Percentiles rank a stretch among this genome's conserved stretches.
Conservation (phyloP, 2,113 vertebrate species). For the Laticauda colubrina region DNA sequence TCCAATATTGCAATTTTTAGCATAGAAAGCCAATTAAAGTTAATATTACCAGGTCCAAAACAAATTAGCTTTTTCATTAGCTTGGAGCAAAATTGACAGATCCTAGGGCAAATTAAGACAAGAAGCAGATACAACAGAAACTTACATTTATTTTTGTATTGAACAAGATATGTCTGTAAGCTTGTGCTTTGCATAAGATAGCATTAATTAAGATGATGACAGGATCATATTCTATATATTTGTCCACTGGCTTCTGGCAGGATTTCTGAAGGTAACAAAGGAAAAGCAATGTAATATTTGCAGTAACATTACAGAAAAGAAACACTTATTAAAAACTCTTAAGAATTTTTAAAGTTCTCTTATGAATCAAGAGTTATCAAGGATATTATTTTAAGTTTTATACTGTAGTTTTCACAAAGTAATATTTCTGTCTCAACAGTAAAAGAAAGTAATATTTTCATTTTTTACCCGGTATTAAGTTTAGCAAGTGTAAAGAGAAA, state of each 20-base stretch:
- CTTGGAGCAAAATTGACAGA: background rate
- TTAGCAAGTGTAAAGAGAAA: background rate
- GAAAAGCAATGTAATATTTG: constrained; percentile 42
- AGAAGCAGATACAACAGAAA: constrained; percentile 17
- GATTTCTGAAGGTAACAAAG: constrained; percentile 78
- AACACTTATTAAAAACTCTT: constrained; percentile 3
- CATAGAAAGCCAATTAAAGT: background rate
- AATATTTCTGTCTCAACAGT: background rate
- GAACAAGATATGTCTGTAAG: constrained; percentile 94
- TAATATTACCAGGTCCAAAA: background rate
- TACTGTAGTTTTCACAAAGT: background rate
- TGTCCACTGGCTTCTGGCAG: constrained; percentile 95
- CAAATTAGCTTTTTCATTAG: background rate
- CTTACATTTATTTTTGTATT: constrained; percentile 93
- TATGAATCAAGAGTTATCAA: constrained; percentile 1
- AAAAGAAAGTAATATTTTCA: background rate
- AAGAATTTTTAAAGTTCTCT: background rate
- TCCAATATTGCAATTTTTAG: background rate
- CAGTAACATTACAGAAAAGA: background rate
- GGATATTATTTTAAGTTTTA: background rate
- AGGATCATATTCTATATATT: constrained; percentile 98
- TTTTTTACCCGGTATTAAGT: background rate
- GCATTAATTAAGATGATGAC: constrained; percentile 97
- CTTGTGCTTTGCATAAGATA: constrained; percentile 92
- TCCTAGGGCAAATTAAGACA: constrained; percentile 23